Conservation (phyloP, 2,888 invertebrate genomes). For the Ceraclea dissimilis region DNA sequence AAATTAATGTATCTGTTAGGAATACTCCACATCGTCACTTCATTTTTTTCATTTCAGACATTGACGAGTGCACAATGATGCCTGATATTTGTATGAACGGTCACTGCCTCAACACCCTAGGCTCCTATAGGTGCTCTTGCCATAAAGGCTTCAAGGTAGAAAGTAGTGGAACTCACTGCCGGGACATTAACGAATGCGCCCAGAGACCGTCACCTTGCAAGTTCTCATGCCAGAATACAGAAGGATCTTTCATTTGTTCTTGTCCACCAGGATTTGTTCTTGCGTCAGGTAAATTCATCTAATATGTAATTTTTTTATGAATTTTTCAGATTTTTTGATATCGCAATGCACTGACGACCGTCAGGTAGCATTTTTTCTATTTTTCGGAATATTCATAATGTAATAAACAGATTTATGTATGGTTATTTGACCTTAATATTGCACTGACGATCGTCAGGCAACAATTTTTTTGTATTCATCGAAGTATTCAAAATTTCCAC, state of each 20-base stretch:
- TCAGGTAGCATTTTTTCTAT: too few species aligned
- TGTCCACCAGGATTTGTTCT: slow-evolving; percentile 73
- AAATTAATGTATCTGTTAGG: too few species aligned
- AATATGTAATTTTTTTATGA: neutral
- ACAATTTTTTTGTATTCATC: too few species aligned
- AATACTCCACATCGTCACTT: too few species aligned
- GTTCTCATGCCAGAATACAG: slow-evolving; percentile 71
- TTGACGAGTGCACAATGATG: slow-evolving; percentile 78
- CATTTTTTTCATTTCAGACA: slow-evolving; percentile 57
- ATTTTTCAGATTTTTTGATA: neutral
- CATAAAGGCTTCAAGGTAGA: slow-evolving; percentile 66
- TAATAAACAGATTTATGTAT: too few species aligned
- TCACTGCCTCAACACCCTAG: slow-evolving; percentile 75
- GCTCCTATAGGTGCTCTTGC: slow-evolving; percentile 76
- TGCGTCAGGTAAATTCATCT: slow-evolving; percentile 39
- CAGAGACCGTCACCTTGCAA: slow-evolving; percentile 67
- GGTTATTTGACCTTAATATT: too few species aligned
- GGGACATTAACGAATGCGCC: slow-evolving; percentile 74
- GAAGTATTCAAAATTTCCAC: too few species aligned
- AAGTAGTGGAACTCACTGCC: slow-evolving; percentile 60
- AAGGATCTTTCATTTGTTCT: slow-evolving; percentile 69
- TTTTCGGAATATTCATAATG: too few species aligned
- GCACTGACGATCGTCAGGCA: too few species aligned
- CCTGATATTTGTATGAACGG: slow-evolving; percentile 74
- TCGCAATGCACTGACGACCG: too few species aligned